Evolutionary conservation across 2,113 vertebrate genomes (phyloP).

Genomic region (Thoracochromis brauschi): DNA sequence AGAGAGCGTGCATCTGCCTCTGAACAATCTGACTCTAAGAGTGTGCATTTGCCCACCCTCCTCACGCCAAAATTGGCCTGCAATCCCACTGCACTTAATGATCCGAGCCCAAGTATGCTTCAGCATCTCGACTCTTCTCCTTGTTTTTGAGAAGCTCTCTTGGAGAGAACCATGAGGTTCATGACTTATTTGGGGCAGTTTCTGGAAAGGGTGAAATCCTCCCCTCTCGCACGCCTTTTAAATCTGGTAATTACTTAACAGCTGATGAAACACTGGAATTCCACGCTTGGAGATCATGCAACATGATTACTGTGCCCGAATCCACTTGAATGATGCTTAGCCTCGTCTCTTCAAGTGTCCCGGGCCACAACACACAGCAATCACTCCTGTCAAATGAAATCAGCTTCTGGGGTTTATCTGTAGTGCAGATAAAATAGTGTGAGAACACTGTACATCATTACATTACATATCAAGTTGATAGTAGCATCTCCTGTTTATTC

Average conservation of each 20-base stretch:
- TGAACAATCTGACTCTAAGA: background rate
- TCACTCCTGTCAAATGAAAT: background rate
- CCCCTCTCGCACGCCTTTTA: background rate
- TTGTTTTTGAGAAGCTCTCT: background rate
- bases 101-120: background rate
- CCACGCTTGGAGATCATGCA: background rate
- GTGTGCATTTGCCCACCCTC: background rate
- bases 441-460: background rate
- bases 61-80: background rate
- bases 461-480: background rate
- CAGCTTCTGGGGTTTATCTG: background rate
- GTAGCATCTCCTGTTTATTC: background rate
- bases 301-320: background rate
- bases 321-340: background rate
- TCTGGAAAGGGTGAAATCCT: background rate
- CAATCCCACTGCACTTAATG: background rate
- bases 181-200: background rate
- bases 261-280: background rate
- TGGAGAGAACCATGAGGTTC: background rate
- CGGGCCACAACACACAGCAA: background rate
- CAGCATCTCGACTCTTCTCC: background rate
- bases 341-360: background rate
- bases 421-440: background rate
- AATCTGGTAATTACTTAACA: background rate
- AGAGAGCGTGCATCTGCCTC: background rate